phyloP scores from a whole-genome alignment of 2,888 invertebrate species.

The Cyclophora albipunctata region DNA sequence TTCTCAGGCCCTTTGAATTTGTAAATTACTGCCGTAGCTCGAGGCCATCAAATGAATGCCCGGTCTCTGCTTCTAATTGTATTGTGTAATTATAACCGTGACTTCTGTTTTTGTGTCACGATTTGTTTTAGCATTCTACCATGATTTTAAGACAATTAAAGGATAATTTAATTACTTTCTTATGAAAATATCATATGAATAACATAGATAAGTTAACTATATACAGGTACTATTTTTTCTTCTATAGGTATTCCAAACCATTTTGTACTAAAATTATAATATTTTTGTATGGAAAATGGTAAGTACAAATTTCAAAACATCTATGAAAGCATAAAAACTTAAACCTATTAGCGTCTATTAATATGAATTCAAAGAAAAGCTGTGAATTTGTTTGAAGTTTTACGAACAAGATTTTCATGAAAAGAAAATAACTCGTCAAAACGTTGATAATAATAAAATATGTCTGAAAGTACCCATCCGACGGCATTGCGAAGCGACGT shows the following conservation, averaged over 20 bases:
- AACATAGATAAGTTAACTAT: no score
- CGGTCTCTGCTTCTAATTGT: slow-evolving; percentile 11
- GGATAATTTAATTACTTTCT: no score
- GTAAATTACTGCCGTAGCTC: slow-evolving; percentile 63
- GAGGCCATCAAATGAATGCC: slow-evolving; percentile 56
- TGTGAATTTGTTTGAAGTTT: slow-evolving; percentile 59
- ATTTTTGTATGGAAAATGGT: no score
- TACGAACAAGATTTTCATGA: slow-evolving; percentile 53
- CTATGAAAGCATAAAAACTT: slow-evolving; percentile 17
- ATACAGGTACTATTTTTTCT: no score
- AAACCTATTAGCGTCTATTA: slow-evolving; percentile 35
- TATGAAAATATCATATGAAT: no score
- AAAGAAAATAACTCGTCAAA: slow-evolving; percentile 55
- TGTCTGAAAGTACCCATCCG: slow-evolving; percentile 28
- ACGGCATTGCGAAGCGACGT: slow-evolving; percentile 55
- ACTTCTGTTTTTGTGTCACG: no score
- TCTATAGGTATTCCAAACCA: no score
- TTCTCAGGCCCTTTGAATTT: slow-evolving; percentile 71
- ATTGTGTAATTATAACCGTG: neutral
- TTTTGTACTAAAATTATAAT: no score
- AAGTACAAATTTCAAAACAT: no score
- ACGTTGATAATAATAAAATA: slow-evolving; percentile 63
- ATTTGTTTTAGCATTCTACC: no score
- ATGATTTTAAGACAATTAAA: no score
- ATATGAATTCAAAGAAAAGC: slow-evolving; percentile 36